Base-by-base conservation (phyloP, 2,888 invertebrate species). In the Cosmopolites sordidus region DNA sequence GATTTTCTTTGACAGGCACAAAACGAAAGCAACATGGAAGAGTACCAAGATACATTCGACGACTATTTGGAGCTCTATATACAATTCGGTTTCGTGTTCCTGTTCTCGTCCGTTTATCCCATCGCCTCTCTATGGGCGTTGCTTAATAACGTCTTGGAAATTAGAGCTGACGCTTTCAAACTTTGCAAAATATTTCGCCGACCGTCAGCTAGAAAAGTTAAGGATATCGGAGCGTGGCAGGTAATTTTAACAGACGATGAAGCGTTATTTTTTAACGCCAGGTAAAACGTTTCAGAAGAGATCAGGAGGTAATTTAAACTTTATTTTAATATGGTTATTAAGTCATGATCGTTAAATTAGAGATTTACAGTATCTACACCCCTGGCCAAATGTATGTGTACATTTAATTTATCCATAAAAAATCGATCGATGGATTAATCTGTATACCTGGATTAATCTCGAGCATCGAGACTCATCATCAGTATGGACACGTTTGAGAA, bases 1-100 rank as follows among this genome's bases (percentile, higher is more conserved):
- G n/a, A n/a, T n/a, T n/a, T n/a, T n/a, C n/a, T n/a, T n/a, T 27
- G 5, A 51, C 76, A 77, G 58, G 80, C 80, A 1, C 47, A 58
- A 30, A 46, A 54, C 1, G 64, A 65, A 50, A 60, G 62, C 6
- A 76, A 78, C n/a, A 78, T 86, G 75, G 86, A 86, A 64, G 76
- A 78, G 39, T 87, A 86, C 72, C 82, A 83, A 77, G 86, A 84
- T 53, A 86, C 87, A 0, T 83, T 85, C 68, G 86, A 87, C 68
- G 89, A 89, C 67, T 88, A 87, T 69, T 73, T 88, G 61, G 88
- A 88, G 73, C 78, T 89, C 72, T 88, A 85, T 70, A 82, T 87
- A 44, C 89, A 89, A 73, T 88, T 87, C 66, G 88, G 89, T 42
- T 88, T 86, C 71, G 87, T 87, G 2, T 85, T 86, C 58, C 75